Conservation (phyloP, 2,888 invertebrate genomes). For the Eurytoma californica region DNA sequence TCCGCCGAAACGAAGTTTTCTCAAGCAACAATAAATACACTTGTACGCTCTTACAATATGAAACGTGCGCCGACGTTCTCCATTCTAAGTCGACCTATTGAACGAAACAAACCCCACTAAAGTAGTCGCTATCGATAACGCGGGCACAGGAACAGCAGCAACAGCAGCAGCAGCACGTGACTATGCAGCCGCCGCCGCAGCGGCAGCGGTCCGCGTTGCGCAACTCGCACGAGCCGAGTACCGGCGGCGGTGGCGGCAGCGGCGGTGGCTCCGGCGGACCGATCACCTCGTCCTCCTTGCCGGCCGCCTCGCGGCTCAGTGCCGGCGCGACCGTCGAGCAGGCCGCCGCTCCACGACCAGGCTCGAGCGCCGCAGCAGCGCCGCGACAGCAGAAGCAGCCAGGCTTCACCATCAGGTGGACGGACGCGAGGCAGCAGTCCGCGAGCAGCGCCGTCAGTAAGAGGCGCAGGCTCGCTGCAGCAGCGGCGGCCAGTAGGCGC, state of each 20-base stretch:
- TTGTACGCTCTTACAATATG: neutral
- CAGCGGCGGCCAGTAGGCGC: conserved; percentile 38
- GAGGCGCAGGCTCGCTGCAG: conserved; percentile 55
- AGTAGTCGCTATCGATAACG: neutral
- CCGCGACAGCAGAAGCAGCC: conserved; percentile 46
- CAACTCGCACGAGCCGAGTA: conserved; percentile 52
- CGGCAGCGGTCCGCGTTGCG: conserved; percentile 65
- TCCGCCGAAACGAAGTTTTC: neutral
- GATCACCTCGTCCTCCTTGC: conserved; percentile 56
- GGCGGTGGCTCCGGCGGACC: conserved; percentile 62
- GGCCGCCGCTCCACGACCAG: conserved; percentile 60
- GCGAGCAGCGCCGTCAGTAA: conserved; percentile 52
- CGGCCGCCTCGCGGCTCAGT: conserved; percentile 68
- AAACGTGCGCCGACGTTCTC: neutral
- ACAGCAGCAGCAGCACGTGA: conserved; percentile 22
- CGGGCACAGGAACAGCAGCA: conserved; percentile 23
- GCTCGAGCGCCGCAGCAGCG: conserved; percentile 60
- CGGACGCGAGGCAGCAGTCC: conserved; percentile 49
- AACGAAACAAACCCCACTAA: neutral
- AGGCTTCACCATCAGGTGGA: conserved; percentile 64
- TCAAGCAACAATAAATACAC: neutral
- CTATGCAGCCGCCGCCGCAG: conserved; percentile 65
- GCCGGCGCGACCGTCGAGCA: conserved; percentile 72
- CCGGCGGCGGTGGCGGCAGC: conserved; percentile 37
- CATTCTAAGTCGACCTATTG: conserved; percentile 3